Base-by-base conservation (phyloP, 2,888 invertebrate species). In the Pherbina coryleti region DNA sequence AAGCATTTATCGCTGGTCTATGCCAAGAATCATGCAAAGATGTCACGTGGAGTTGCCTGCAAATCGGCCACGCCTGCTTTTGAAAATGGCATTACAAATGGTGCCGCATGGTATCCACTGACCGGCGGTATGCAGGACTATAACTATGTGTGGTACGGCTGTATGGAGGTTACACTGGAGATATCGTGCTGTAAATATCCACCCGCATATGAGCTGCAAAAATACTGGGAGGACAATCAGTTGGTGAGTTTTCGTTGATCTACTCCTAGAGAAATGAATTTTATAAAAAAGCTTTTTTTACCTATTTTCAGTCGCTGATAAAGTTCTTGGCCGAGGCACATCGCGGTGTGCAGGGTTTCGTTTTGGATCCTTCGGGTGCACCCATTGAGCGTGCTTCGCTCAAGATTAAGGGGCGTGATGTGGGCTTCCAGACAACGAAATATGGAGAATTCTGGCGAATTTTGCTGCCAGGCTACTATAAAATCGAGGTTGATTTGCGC, bases 391-490 rank as follows among this genome's bases (percentile, higher is more conserved):
- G 94, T 73, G 96, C 95, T 11, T 92, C 93, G 8, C 90, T 97
- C 79, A 94, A 94, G 86, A 93, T 98, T 55, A 94, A 94, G 87
- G 93, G 94, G 0, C 93, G 97, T 71, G 95, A 97, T 86, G 95
- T 97, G 83, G 93, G 94, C 72, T 96, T 97, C 89, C 94, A 94
- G 88, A 95, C 95, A 73, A 96, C 96, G 9, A 94, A 95, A 87
- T 94, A 95, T 88, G 98, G 98, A n/a, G 98, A 98, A 90, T 98
- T 95, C 91, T 98, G 97, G 97, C 93, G 97, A 85, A 93, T 98
- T 79, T 90, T 98, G 28, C 90, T 97, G 79, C 97, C 98, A 1
- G 97, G 97, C 82, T 91, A 92, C 74, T 98, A 98, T 90, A 94
- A 93, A 84, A 90, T 97, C 17, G 94, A 96, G 92, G 97, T 97